phyloP scores from a whole-genome alignment of 2,113 vertebrate genomes.

The Scatophagus argus region DNA sequence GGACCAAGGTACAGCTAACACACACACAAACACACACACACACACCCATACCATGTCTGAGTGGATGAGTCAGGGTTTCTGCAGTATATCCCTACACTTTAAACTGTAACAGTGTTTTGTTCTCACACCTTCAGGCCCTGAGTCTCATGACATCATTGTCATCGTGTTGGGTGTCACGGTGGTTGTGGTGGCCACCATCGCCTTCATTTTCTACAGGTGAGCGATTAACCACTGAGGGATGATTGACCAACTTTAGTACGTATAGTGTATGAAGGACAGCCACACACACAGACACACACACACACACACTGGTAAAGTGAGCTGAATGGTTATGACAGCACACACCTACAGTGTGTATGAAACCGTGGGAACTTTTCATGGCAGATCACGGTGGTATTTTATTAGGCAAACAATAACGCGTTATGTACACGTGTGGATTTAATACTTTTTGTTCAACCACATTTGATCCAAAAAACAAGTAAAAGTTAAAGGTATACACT shows the following conservation, averaged over 20 bases:
- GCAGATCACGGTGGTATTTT: background rate
- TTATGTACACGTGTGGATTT: background rate
- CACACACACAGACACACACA: too few relatives aligned
- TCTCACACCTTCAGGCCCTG: conserved; percentile 2
- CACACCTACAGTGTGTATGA: too few relatives aligned
- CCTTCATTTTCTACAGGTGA: conserved; percentile 85
- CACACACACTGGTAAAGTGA: background rate
- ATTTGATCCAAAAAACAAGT: background rate
- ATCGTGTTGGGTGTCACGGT: conserved; percentile 71
- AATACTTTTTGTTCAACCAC: background rate
- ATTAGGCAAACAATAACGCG: background rate
- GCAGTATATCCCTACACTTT: background rate
- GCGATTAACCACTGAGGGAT: too few relatives aligned
- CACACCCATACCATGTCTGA: conserved; percentile 3
- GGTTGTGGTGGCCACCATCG: conserved; percentile 78
- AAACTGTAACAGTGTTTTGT: background rate
- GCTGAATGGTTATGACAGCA: background rate
- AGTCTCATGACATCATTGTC: conserved; percentile 28
- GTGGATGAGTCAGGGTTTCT: background rate
- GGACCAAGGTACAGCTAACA: conserved; percentile 28
- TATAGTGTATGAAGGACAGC: background rate
- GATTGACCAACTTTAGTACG: background rate
- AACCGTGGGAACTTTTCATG: too few relatives aligned
- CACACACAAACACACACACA: conserved; percentile 5
- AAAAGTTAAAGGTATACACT: background rate